Conservation (phyloP, 2,797 vertebrate species). For the Selene dorsalis region DNA sequence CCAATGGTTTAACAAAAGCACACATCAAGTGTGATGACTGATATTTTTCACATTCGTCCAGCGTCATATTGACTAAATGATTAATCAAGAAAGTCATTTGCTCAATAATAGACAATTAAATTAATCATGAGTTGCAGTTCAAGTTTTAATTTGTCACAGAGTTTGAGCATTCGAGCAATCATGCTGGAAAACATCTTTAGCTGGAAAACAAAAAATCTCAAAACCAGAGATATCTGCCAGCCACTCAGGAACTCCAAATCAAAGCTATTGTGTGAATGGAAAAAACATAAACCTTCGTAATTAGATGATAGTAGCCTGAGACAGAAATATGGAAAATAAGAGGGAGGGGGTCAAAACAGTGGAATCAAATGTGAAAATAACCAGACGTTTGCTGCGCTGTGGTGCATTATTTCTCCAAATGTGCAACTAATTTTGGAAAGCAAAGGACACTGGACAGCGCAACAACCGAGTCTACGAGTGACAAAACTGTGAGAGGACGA, state of each 20-base stretch:
- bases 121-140: neutral
- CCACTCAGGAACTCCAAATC: constrained; percentile 10
- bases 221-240: constrained; percentile 30
- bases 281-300: constrained; percentile 45
- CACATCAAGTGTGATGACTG: neutral
- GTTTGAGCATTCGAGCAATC: constrained; percentile 9
- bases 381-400: constrained; percentile 51
- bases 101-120: neutral
- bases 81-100: neutral
- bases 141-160: neutral
- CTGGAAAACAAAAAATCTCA: constrained; percentile 12
- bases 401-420: constrained; percentile 48
- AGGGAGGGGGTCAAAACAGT: constrained; percentile 8
- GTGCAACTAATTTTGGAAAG: constrained; percentile 45
- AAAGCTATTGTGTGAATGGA: constrained; percentile 22
- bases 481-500: neutral
- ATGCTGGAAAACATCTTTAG: constrained; percentile 35
- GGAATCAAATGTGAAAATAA: constrained; percentile 54
- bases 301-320: constrained; percentile 47
- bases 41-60: neutral
- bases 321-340: constrained; percentile 51
- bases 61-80: neutral
- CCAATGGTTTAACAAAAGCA: neutral
- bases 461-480: constrained; percentile 24
- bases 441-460: constrained; percentile 33